phyloP scores from a whole-genome alignment of 1,140 invertebrate species.

The Drosophila baimaii region DNA sequence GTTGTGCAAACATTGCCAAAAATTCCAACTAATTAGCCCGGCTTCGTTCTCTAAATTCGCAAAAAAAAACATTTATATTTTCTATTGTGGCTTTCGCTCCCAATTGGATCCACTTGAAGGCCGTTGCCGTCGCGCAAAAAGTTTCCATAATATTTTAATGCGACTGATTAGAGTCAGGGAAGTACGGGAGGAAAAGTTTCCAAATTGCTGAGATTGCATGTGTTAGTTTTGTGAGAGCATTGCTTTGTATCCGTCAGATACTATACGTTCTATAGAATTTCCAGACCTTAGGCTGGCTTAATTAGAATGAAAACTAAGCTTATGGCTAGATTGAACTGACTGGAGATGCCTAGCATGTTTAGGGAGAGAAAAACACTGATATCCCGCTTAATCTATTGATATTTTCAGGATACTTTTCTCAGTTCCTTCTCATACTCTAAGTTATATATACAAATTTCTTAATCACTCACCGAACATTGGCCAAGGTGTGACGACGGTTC shows the following conservation, averaged over 20 bases:
- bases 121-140: neutral
- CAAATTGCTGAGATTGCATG: neutral
- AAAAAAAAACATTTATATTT: conserved; percentile 24
- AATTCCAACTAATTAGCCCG: conserved; percentile 39
- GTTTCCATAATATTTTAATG: neutral
- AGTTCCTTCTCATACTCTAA: no score
- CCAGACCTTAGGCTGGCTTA: no score
- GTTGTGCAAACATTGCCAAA: conserved; percentile 68
- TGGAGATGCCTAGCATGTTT: no score
- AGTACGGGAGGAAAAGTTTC: neutral
- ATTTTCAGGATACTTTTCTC: no score
- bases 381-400: no score
- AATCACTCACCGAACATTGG: conserved; percentile 95
- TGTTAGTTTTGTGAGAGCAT: no score
- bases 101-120: conserved; percentile 28
- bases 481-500: conserved; percentile 92
- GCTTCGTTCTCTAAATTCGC: conserved; percentile 17
- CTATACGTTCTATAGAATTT: no score
- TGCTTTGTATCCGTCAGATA: no score
- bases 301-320: neutral
- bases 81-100: conserved; percentile 5
- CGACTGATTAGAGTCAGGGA: neutral
- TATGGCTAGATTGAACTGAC: neutral
- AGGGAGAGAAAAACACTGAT: no score
- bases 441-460: no score